These are phyloP conservation scores for Actinostola sp. DNA, from an alignment of 92 coral and sea anemone species.

Conservation along the genomic window DNA sequence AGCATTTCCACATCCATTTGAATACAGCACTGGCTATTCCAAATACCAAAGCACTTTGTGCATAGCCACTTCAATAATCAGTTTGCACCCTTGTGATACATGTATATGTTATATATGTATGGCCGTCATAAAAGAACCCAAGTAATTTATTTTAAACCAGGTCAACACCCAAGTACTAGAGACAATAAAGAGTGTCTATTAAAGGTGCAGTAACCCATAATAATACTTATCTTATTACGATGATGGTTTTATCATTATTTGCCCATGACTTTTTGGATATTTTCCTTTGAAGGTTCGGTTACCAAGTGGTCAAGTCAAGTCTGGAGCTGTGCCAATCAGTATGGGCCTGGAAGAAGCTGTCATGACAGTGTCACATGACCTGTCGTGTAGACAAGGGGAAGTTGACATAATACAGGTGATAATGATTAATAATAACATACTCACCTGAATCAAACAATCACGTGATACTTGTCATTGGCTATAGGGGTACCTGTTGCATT, in stretches of 20 bases:
- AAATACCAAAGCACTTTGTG: too few relatives aligned
- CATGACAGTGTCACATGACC: slow-evolving; percentile 20
- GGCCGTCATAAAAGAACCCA: too few relatives aligned
- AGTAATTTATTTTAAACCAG: not conserved
- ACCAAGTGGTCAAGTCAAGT: slow-evolving; percentile 62
- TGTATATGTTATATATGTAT: too few relatives aligned
- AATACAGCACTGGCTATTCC: too few relatives aligned
- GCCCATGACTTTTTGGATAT: too few relatives aligned
- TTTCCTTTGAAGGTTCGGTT: slow-evolving; percentile 49
- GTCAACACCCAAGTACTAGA: not conserved
- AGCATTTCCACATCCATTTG: too few relatives aligned
- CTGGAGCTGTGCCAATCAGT: slow-evolving; percentile 43
- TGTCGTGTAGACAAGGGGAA: slow-evolving; percentile 35
- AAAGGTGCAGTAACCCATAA: slow-evolving; percentile 13
- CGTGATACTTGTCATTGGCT: too few relatives aligned
- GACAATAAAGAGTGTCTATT: slow-evolving; percentile 35
- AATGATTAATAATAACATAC: not conserved
- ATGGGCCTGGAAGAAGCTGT: slow-evolving; percentile 61
- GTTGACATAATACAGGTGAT: slow-evolving; percentile 71
- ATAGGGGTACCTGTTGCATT: not conserved
- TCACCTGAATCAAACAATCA: not conserved
- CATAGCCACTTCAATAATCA: too few relatives aligned
- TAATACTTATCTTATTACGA: not conserved
- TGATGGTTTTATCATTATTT: not conserved
- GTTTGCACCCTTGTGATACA: too few relatives aligned